Evolutionary conservation across 2,888 invertebrate species (phyloP), one percentile per base, ranked within the genome.

Genomic region (Polyommatus icarus): DNA sequence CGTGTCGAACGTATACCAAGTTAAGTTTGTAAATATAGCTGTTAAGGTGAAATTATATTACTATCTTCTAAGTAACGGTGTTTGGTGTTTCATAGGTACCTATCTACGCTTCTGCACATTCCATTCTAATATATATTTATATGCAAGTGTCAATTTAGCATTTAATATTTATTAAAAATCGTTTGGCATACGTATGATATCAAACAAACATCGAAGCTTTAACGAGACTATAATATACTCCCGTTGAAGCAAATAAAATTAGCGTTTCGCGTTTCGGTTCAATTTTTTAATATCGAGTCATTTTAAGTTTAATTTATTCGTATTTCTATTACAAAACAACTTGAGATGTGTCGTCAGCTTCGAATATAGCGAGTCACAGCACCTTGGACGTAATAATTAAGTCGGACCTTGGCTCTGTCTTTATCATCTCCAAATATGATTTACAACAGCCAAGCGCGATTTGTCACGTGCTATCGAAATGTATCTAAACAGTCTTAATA

Each of bases 81-180:
- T 94, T 92, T 88, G 93, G 92, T 93, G 90, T 93, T 91, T 90
- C 86, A 90, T 91, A 91, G 90, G 91, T 91, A 88, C 93, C 93
- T 94, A 91, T 92, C 92, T 90, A 88, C 83, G 91, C 91, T 92
- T 92, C 88, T 87, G 88, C 89, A 93, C 92, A 87, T 90, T 91
- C 89, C 89, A 89, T 87, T 87, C 80, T 79, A 90, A 91, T 91
- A 90, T 92, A 88, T 92, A 93, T 93, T 93, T 93, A 92, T 93
- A 87, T 87, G 83, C 93, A 92, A 93, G 93, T 84, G 83, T 92
- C 86, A 90, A 92, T 93, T 93, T 93, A 91, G 93, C 92, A 90
- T 87, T 83, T 82, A 82, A 73, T 77, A 54, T 78, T 76, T 79
- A 80, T 79, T 57, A 83, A 81, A 81, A 81, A 80, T 79, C 80